Conservation (phyloP, 2,888 invertebrate genomes). For the Entomobrya proxima region DNA sequence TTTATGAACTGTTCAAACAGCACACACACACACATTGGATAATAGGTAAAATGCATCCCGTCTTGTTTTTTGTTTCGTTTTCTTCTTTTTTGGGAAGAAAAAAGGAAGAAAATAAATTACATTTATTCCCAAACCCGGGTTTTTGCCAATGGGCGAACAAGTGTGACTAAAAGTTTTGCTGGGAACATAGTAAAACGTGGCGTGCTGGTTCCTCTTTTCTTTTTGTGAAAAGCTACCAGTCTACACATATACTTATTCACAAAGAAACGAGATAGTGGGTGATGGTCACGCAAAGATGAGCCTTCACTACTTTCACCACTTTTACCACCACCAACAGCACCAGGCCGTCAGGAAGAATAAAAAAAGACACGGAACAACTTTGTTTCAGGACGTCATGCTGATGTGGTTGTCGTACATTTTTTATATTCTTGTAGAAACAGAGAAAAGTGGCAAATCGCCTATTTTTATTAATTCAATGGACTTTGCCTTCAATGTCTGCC, state of each 20-base stretch:
- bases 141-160: too few relatives aligned
- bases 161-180: conserved; percentile 14
- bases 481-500: conserved; percentile 4
- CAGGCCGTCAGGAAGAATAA: too few relatives aligned
- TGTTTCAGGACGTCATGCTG: neutral
- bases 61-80: conserved; percentile 10
- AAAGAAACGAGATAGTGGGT: neutral
- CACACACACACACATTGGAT: neutral
- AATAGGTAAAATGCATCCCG: conserved; percentile 15
- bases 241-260: neutral
- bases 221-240: too few relatives aligned
- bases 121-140: conserved; percentile 20
- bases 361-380: too few relatives aligned
- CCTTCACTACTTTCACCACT: conserved; percentile 42
- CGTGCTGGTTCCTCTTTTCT: conserved; percentile 19
- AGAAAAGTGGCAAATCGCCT: neutral
- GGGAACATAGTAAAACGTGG: conserved; percentile 66
- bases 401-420: neutral
- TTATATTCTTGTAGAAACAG: neutral
- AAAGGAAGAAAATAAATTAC: conserved; percentile 55
- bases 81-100: neutral
- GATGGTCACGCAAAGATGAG: conserved; percentile 56
- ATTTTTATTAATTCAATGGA: conserved; percentile 34
- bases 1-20: conserved; percentile 1
- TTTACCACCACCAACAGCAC: too few relatives aligned